Base-by-base conservation (phyloP, 1,140 invertebrate genomes). In the Drosophila willistoni region DNA sequence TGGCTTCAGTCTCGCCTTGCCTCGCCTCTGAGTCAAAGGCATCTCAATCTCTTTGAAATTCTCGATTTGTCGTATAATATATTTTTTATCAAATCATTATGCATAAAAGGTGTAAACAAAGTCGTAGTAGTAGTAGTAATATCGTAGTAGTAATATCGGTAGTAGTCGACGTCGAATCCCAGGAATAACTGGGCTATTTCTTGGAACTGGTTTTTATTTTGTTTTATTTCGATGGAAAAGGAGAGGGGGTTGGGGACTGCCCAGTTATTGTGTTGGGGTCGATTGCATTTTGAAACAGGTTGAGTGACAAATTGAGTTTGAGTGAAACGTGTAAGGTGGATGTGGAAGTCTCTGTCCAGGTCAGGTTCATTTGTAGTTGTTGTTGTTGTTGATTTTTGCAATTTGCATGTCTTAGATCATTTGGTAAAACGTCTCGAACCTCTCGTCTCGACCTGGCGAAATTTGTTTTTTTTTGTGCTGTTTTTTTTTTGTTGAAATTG, bases 341-440 rank as follows among this genome's bases (percentile, higher is more conserved):
- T 5, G 36, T 39, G 36, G 36, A 39, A 67, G 64, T 59, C 55
- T 57, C 64, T 33, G 25, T 55, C 22, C 33, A 69, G 68, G 62
- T 54, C 67, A 59, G 33, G 47, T 63, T 67, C 62, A 62, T 42
- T 76, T 33, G 7, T 34, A 55, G 12, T 66, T 61, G 12, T 66
- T 71, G 44, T 19, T 34, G 33, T 29, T 36, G 65, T 54, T 68
- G 71, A 54, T 39, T 22, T 47, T 71, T 64, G 55, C 73, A 73
- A 86, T 83, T 87, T 86, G 71, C 73, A 86, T 86, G 72, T 79
- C 83, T 79, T 63, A 73, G 71, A 71, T 86, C 77, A 64, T 70
- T 83, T 57, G 64, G 57, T 41, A 54, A 51, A 22, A 64, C 36
- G 51, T 73, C 39, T 41, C 60, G 1, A 44, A 33, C 39, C n/a